These are phyloP conservation scores for Anguilla japonica DNA, from an alignment of 2,113 vertebrate genomes.

Conservation along the genomic window DNA sequence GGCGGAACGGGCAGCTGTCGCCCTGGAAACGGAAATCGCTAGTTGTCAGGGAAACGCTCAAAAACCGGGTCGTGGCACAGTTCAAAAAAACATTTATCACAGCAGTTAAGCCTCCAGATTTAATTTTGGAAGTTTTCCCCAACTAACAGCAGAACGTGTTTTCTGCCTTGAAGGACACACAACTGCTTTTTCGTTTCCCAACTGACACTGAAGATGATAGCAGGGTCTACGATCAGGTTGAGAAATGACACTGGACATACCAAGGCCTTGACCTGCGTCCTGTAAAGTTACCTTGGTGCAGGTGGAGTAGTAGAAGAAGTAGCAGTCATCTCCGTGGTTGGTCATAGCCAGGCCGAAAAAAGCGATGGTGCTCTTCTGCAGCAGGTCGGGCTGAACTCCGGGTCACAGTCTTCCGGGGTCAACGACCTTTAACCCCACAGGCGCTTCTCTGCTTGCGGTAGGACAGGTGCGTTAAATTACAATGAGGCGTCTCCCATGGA, in stretches of 20 bases:
- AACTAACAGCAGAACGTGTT: no score
- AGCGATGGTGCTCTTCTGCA: constrained; percentile 3
- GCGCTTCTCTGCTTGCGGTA: constrained; percentile 41
- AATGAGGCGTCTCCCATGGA: neutral
- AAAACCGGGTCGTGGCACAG: no score
- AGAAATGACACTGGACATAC: neutral
- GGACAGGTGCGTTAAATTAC: constrained; percentile 29
- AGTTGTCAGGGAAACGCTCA: neutral
- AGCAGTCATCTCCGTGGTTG: constrained; percentile 92
- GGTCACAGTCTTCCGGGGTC: constrained; percentile 35
- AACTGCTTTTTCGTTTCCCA: neutral
- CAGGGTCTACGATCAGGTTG: neutral
- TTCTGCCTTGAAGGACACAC: no score
- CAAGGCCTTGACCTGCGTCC: neutral
- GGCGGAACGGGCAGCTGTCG: constrained; percentile 88
- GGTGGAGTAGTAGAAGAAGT: constrained; percentile 95
- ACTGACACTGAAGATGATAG: neutral
- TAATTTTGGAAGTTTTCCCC: neutral
- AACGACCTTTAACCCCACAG: constrained; percentile 48
- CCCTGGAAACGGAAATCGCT: constrained; percentile 68
- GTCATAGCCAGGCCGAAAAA: constrained; percentile 71
- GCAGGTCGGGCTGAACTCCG: constrained; percentile 13
- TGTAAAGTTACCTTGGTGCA: constrained; percentile 79
- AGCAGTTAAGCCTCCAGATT: no score
- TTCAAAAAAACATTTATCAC: no score